phyloP scores from a whole-genome alignment of 2,797 vertebrate genomes.

The Chelonia mydas region DNA sequence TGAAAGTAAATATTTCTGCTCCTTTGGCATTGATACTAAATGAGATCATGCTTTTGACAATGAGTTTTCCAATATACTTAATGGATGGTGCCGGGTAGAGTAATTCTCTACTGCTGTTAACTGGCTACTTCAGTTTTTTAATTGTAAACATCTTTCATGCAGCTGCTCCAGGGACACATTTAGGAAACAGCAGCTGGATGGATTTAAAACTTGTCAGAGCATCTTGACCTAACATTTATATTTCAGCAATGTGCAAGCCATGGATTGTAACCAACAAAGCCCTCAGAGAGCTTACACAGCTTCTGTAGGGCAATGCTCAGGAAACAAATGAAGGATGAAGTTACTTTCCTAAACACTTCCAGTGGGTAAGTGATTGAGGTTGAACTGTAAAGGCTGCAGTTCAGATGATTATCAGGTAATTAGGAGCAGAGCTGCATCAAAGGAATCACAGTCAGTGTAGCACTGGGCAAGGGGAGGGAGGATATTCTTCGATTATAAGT shows the following conservation, averaged over 20 bases:
- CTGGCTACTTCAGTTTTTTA: conserved; percentile 7
- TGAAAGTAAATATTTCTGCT: neutral
- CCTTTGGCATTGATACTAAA: neutral
- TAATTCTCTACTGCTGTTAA: conserved; percentile 26
- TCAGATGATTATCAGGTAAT: conserved; percentile 73
- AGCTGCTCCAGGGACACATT: conserved; percentile 49
- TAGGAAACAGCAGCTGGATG: conserved; percentile 50
- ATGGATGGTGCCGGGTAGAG: neutral
- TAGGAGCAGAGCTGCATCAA: conserved; percentile 38
- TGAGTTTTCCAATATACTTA: conserved; percentile 4
- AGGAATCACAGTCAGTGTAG: neutral
- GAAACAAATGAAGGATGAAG: conserved; percentile 62
- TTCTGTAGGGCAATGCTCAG: conserved; percentile 58
- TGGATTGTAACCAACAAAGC: conserved; percentile 17
- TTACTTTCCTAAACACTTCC: conserved; percentile 25
- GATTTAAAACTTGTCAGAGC: conserved; percentile 58
- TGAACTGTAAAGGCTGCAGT: neutral
- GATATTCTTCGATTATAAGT: neutral
- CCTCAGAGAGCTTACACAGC: conserved; percentile 47
- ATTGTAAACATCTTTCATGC: conserved; percentile 65
- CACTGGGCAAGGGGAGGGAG: neutral
- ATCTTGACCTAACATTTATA: conserved; percentile 57
- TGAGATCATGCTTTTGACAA: conserved; percentile 16
- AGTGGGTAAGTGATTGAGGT: conserved; percentile 43
- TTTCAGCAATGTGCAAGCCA: conserved; percentile 42